These are phyloP conservation scores for Rhea pennata DNA, from an alignment of 2,113 vertebrate species.

Conservation along the genomic window DNA sequence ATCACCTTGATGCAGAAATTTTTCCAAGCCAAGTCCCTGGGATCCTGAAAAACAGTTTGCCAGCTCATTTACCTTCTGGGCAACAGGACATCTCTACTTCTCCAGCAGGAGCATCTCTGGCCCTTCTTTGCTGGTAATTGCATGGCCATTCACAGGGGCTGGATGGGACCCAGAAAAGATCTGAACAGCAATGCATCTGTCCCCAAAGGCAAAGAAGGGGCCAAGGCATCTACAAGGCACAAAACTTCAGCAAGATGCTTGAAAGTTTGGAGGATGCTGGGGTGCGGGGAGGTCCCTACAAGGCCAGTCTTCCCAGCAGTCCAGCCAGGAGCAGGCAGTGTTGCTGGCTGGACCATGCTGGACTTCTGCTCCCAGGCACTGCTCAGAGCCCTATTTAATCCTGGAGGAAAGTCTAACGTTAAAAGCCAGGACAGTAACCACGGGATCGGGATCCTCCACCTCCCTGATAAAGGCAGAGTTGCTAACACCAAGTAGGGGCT, in stretches of 20 bases:
- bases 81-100: background rate
- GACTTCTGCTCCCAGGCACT: too few species aligned
- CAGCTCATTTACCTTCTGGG: fast-evolving
- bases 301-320: too few species aligned
- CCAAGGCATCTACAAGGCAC: background rate
- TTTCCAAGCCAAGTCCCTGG: background rate
- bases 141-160: background rate
- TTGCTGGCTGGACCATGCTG: too few species aligned
- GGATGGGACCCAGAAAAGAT: background rate
- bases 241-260: background rate
- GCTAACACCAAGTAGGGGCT: too few species aligned
- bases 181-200: background rate
- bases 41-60: background rate
- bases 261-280: background rate
- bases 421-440: background rate
- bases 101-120: background rate
- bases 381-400: background rate
- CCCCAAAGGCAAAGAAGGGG: background rate
- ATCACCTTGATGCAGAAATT: background rate
- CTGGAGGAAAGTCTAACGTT: background rate
- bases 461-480: background rate
- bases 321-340: too few species aligned
- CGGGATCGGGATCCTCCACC: background rate
- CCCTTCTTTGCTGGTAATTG: background rate
- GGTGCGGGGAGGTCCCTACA: background rate